Evolutionary conservation across 2,888 invertebrate genomes (phyloP).

Genomic region (Chrysomela aeneicollis): DNA sequence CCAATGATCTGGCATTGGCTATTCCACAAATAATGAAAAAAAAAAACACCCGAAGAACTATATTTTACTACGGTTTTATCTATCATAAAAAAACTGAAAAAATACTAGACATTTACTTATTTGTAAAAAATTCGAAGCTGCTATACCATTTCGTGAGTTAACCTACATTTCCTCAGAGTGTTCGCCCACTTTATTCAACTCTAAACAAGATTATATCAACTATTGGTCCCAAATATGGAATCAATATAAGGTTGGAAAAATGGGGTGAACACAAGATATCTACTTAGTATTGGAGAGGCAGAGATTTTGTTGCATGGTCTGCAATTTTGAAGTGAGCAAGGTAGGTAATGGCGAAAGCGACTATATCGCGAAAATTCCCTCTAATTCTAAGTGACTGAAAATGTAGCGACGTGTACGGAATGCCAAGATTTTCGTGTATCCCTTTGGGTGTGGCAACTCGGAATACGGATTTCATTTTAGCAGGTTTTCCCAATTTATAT

Average conservation of each 20-base stretch:
- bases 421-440: conserved; percentile 13
- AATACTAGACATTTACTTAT: no score
- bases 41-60: no score
- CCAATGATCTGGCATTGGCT: no score
- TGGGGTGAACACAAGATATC: background rate
- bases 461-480: background rate
- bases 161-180: no score
- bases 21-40: no score
- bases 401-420: conserved; percentile 42
- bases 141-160: no score
- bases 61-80: no score
- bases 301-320: background rate
- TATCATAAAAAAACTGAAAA: no score
- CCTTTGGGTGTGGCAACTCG: background rate
- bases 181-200: no score
- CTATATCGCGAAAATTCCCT: conserved; percentile 35
- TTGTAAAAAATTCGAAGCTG: no score
- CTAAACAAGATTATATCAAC: no score
- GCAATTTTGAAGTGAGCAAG: conserved; percentile 28
- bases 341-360: conserved; percentile 32
- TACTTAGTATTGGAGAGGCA: background rate
- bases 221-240: no score
- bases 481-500: conserved; percentile 4
- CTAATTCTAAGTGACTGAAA: conserved; percentile 44
- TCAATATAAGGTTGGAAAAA: background rate